phyloP scores from a whole-genome alignment of 2,113 vertebrate genomes.

The Gobio gobio region DNA sequence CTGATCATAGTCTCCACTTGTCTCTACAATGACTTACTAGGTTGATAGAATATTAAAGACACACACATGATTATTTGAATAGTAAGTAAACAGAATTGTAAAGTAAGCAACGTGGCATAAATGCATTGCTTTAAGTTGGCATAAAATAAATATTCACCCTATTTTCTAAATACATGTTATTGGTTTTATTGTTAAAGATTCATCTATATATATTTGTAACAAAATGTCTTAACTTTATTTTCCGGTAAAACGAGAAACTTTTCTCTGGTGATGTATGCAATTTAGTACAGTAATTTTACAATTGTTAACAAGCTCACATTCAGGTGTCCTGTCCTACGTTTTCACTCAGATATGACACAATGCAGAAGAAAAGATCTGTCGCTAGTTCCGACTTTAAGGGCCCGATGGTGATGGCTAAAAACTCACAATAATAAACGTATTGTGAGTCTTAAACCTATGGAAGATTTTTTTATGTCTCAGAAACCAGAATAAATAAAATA shows the following conservation, averaged over 20 bases:
- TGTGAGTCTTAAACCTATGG: background rate
- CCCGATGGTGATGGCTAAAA: background rate
- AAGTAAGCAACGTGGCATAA: too few species aligned
- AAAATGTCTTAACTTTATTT: background rate
- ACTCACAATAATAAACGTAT: background rate
- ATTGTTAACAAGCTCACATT: background rate
- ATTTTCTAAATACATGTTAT: background rate
- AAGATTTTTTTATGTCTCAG: background rate
- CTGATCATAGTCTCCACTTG: conserved; percentile 7
- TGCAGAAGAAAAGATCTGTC: background rate
- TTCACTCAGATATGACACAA: background rate
- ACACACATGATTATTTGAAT: background rate
- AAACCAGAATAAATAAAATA: background rate
- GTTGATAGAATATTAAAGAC: background rate
- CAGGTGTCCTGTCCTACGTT: background rate
- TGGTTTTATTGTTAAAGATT: background rate
- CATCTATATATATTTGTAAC: background rate
- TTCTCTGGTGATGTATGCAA: too few species aligned
- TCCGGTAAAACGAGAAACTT: too few species aligned
- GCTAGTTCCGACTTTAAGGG: background rate
- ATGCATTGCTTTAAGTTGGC: background rate
- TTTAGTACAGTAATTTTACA: background rate
- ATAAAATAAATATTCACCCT: background rate
- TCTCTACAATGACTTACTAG: background rate
- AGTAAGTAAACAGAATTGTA: background rate